phyloP scores from a whole-genome alignment of 2,113 vertebrate genomes.

The Apistogramma diplotaenia region DNA sequence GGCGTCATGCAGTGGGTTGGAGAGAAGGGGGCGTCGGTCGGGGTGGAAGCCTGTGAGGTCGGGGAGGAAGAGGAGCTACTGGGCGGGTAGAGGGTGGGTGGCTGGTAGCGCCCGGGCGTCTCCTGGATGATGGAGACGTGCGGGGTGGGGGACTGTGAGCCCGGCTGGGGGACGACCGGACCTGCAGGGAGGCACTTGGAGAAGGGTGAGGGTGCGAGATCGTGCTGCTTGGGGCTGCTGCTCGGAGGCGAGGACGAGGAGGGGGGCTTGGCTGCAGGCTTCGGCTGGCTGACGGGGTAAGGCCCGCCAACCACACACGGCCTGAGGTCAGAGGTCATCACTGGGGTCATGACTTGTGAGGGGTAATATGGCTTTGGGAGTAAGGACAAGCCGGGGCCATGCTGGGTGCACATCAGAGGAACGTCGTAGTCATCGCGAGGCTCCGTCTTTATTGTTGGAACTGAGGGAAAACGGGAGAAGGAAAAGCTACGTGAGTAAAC shows the following conservation, averaged over 20 bases:
- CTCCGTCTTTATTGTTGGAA: constrained; percentile 95
- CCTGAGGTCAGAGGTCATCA: constrained; percentile 82
- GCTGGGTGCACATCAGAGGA: constrained; percentile 71
- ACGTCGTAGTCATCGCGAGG: constrained; percentile 92
- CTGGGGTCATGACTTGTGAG: constrained; percentile 78
- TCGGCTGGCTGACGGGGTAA: constrained; percentile 82
- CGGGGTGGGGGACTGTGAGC: constrained; percentile 68
- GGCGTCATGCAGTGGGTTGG: constrained; percentile 37
- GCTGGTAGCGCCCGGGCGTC: constrained; percentile 81
- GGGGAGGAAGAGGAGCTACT: constrained; percentile 82
- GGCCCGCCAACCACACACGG: constrained; percentile 76
- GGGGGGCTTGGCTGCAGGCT: constrained; percentile 64
- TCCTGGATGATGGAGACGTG: constrained; percentile 87
- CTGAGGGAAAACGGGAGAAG: constrained; percentile 67
- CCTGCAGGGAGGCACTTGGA: constrained; percentile 78
- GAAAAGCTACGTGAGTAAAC: constrained; percentile 78
- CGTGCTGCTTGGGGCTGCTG: constrained; percentile 86
- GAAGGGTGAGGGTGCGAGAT: constrained; percentile 84
- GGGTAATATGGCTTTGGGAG: constrained; percentile 84
- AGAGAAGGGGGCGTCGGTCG: constrained; percentile 53
- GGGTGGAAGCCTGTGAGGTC: constrained; percentile 71
- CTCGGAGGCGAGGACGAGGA: constrained; percentile 70
- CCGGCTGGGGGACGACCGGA: constrained; percentile 64
- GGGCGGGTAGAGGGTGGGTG: constrained; percentile 78
- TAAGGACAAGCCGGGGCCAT: constrained; percentile 74